Percentiles rank a stretch among this genome's conserved stretches.
Evolutionary conservation across 2,888 invertebrate species (phyloP).

Genomic region (Apodemia duryi): DNA sequence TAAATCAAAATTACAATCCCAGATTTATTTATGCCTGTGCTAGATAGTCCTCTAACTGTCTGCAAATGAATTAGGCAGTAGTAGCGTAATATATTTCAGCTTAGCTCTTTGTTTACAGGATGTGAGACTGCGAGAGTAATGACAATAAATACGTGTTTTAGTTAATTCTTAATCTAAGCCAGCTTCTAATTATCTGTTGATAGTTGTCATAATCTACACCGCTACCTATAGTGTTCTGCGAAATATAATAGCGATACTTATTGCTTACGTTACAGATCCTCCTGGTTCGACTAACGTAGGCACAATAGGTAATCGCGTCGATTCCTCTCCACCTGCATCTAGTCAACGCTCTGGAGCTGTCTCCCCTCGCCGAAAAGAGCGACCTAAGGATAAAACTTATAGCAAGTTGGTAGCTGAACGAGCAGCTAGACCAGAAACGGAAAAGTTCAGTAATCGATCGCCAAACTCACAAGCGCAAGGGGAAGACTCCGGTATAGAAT

Average conservation of each 20-base stretch:
- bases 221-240: background rate
- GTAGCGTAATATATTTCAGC: background rate
- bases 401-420: constrained; percentile 78
- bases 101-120: background rate
- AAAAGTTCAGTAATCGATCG: constrained; percentile 65
- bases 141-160: background rate
- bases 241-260: constrained; percentile 7
- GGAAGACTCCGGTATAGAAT: constrained; percentile 94
- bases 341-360: constrained; percentile 42
- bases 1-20: no score
- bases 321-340: constrained; percentile 54
- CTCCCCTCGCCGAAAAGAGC: constrained; percentile 58
- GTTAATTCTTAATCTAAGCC: background rate
- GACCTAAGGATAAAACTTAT: constrained; percentile 77
- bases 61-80: background rate
- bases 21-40: background rate
- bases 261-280: constrained; percentile 55
- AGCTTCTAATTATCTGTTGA: constrained; percentile 6
- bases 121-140: background rate
- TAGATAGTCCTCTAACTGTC: background rate
- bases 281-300: constrained; percentile 86
- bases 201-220: background rate
- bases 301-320: constrained; percentile 70
- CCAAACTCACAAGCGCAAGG: constrained; percentile 82
- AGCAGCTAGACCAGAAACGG: constrained; percentile 43